Percentiles rank a stretch among this genome's conserved stretches.
Evolutionary conservation across 2,113 vertebrate species (phyloP).

Genomic region (Lathamus discolor): DNA sequence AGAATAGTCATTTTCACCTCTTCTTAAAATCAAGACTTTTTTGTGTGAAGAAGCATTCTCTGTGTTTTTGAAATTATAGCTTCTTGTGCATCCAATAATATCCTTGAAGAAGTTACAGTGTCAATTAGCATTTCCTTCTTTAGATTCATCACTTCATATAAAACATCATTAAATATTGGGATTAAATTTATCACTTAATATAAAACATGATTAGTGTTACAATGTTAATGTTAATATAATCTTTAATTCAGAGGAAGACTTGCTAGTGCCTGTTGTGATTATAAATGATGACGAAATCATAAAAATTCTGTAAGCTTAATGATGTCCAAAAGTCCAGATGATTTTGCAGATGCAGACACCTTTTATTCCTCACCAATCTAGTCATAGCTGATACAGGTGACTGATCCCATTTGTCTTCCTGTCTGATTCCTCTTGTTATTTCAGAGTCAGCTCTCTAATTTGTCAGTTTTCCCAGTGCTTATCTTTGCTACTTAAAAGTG

Average conservation of each 20-base stretch:
- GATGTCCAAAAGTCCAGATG: neutral
- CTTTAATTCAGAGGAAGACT: neutral
- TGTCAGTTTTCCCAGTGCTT: neutral
- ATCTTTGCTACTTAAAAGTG: neutral
- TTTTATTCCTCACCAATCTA: neutral
- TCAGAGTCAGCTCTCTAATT: neutral
- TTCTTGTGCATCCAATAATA: neutral
- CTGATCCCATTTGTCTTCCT: neutral
- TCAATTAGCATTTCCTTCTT: neutral
- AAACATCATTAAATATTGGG: neutral
- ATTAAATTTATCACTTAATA: conserved; percentile 1
- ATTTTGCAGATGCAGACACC: neutral
- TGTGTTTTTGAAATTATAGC: neutral
- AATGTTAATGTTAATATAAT: neutral
- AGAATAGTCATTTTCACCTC: neutral
- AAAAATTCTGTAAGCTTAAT: neutral
- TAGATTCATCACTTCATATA: neutral
- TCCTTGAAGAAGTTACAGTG: neutral
- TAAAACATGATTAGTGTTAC: neutral
- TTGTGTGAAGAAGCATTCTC: neutral
- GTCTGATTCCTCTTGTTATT: neutral
- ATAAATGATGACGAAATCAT: neutral
- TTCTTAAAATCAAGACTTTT: neutral
- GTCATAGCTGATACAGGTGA: neutral
- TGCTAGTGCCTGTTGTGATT: neutral